These are phyloP conservation scores for Aphelocoma coerulescens DNA, from an alignment of 2,113 vertebrate species.

Conservation along the genomic window DNA sequence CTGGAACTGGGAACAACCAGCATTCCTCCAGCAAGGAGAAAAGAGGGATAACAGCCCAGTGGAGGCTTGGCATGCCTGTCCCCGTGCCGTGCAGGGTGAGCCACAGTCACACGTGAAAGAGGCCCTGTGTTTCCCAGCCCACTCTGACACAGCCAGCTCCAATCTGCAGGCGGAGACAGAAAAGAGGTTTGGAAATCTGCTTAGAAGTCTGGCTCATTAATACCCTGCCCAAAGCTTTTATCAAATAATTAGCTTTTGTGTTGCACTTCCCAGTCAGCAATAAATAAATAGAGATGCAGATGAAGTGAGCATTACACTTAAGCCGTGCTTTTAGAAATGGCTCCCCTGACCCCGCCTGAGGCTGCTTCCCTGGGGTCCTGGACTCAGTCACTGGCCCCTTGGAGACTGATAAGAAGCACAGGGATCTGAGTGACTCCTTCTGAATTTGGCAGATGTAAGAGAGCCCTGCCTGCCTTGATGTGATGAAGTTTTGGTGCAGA, in stretches of 20 bases:
- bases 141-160: not conserved
- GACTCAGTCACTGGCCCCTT: accelerated
- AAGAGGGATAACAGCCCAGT: not conserved
- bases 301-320: not conserved
- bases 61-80: accelerated
- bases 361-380: not conserved
- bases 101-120: accelerated
- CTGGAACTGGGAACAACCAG: not conserved
- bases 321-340: not conserved
- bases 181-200: not conserved
- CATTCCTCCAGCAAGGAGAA: not conserved
- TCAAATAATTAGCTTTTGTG: conserved; percentile 18
- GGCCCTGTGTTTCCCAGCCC: not conserved
- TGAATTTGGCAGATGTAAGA: accelerated
- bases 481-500: not conserved
- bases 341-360: not conserved
- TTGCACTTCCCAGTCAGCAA: conserved; percentile 8
- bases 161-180: not conserved
- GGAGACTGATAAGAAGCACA: not conserved
- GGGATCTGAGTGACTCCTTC: not conserved
- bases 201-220: conserved; percentile 13
- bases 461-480: not conserved
- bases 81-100: not conserved
- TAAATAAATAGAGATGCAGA: conserved; percentile 31
- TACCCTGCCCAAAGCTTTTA: conserved; percentile 19